Base-by-base conservation (phyloP, 2,888 invertebrate genomes). In the Lottia gigantea region DNA sequence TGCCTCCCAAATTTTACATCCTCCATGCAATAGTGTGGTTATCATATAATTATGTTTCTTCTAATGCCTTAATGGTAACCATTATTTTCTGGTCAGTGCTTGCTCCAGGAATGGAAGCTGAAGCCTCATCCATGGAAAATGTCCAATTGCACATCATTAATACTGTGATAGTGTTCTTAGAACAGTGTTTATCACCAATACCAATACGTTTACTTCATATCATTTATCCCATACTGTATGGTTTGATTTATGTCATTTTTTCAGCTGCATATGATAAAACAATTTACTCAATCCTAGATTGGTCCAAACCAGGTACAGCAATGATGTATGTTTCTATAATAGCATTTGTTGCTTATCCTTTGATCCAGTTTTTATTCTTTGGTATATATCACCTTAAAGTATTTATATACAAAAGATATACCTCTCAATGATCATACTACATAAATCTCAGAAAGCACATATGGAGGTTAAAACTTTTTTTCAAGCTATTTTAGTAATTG, bases 261-360 rank as follows among this genome's bases (percentile, higher is more conserved):
- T 81, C 80, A 49, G 72, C 77, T 15, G 76, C 85, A n/a, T 85
- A 81, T 69, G 72, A 46, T 16, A 70, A 78, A 61, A 81, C 85
- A 3, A 76, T 87, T 55, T 87, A 87, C 73, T 67, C 3, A 19
- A 55, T 87, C 7, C 63, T 87, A 55, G 86, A 87, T 71, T 87
- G 86, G 85, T 79, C 78, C 64, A 65, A 82, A 8, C 83, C 84
- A 8, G 82, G 79, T 1, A 62, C 25, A 11, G 83, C 85, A 0
- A 70, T 76, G 40, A 70, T 77, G 16, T 76, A 81, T 66, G 64
- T 79, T 2, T 40, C 77, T 23, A 31, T 85, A 19, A 62, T 81
- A 8, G 80, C 75, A 2, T 71, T 85, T 62, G 75, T 85, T 23
- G 68, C 76, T 19, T 62, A 81, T 8, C 81, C 82, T 0, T 15